phyloP scores from a whole-genome alignment of 2,113 vertebrate species.

The Ivindomyrus marchei region DNA sequence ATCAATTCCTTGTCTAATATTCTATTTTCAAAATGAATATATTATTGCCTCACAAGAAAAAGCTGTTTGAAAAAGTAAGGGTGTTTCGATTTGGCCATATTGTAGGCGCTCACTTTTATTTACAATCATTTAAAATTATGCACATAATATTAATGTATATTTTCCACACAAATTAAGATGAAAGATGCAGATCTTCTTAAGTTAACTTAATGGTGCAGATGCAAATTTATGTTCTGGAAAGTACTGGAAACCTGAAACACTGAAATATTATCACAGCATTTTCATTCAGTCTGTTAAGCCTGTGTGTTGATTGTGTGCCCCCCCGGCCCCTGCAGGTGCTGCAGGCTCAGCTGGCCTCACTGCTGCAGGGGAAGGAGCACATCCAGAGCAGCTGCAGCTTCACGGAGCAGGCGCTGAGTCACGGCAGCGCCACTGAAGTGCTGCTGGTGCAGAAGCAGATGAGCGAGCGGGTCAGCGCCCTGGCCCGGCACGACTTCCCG shows the following conservation, averaged over 20 bases:
- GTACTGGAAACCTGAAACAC: background rate
- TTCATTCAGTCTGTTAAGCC: background rate
- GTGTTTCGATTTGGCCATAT: background rate
- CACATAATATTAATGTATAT: background rate
- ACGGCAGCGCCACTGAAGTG: constrained; percentile 70
- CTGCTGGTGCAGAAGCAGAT: constrained; percentile 91
- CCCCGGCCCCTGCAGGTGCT: constrained; percentile 50
- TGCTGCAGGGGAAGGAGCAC: constrained; percentile 68
- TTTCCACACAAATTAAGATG: background rate
- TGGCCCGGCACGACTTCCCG: constrained; percentile 75
- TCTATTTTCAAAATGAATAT: background rate
- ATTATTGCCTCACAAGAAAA: background rate
- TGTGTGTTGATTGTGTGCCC: background rate
- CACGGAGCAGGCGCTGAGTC: constrained; percentile 66
- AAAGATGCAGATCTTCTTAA: background rate
- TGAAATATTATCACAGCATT: background rate
- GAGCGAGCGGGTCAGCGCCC: constrained; percentile 78
- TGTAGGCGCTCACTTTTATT: background rate
- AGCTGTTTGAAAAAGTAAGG: background rate
- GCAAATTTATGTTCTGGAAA: background rate
- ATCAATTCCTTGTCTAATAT: background rate
- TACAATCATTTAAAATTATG: background rate
- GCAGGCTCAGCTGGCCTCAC: constrained; percentile 59
- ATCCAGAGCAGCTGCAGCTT: constrained; percentile 70
- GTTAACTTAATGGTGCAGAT: background rate